Evolutionary conservation across 1,140 invertebrate genomes (phyloP).

Genomic region (Paraescarpia echinospica): DNA sequence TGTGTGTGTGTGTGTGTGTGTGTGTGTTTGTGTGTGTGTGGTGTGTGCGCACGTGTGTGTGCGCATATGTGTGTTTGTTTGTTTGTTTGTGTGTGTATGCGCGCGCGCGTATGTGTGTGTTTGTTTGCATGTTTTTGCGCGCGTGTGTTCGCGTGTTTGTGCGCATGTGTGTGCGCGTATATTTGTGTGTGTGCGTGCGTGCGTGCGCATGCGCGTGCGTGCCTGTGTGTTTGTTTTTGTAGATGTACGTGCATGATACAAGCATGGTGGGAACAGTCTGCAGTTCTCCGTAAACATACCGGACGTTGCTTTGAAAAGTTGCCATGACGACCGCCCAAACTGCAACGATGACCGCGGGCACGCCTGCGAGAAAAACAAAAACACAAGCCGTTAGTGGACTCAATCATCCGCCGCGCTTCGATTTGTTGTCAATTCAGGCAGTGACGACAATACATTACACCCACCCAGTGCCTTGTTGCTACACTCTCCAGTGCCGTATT

Average conservation of each 20-base stretch:
- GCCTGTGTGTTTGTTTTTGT: background rate
- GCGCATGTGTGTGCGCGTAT: background rate
- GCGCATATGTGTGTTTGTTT: background rate
- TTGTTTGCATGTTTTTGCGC: too few species aligned
- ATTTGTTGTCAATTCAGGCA: background rate
- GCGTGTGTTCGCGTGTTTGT: too few species aligned
- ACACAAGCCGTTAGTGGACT: background rate
- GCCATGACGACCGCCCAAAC: slow-evolving; percentile 39
- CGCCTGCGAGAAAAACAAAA: slow-evolving; percentile 34
- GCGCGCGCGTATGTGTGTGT: background rate
- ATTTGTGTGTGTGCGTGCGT: too few species aligned
- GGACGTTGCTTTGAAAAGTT: slow-evolving; percentile 25
- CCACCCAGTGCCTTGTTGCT: too few species aligned
- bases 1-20: background rate
- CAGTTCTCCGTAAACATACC: background rate
- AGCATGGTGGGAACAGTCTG: background rate
- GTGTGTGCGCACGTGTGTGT: too few species aligned
- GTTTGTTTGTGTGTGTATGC: background rate
- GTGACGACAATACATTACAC: background rate
- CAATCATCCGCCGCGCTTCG: background rate
- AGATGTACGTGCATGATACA: background rate
- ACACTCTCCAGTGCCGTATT: too few species aligned
- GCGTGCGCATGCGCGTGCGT: too few species aligned
- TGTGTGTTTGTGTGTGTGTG: too few species aligned
- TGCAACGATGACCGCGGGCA: slow-evolving; percentile 37